These are phyloP conservation scores for Liodrosophila aerea DNA, from an alignment of 2,888 invertebrate genomes.

Conservation along the genomic window DNA sequence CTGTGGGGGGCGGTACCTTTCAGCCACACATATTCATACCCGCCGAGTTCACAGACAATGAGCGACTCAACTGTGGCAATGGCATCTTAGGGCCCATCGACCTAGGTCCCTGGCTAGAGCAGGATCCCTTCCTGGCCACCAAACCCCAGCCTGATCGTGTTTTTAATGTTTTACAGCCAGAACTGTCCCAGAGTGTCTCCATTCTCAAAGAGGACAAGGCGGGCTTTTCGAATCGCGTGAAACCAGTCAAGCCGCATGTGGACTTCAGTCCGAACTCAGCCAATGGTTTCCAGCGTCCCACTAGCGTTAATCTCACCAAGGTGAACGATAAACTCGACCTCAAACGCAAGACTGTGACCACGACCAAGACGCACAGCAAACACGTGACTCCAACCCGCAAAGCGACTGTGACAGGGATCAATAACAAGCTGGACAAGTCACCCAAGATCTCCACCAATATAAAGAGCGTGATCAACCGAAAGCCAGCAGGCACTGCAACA, in stretches of 20 bases:
- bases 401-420: constrained; percentile 58
- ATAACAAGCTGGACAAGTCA: constrained; percentile 79
- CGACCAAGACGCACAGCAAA: constrained; percentile 32
- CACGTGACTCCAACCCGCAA: constrained; percentile 77
- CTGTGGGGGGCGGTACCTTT: constrained; percentile 81
- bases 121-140: constrained; percentile 76
- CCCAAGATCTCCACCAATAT: constrained; percentile 54
- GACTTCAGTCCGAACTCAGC: constrained; percentile 70
- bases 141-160: constrained; percentile 52
- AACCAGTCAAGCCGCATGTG: constrained; percentile 55
- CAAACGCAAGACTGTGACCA: constrained; percentile 79
- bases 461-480: constrained; percentile 54
- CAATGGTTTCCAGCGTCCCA: constrained; percentile 68
- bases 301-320: constrained; percentile 65
- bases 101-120: constrained; percentile 81
- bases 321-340: constrained; percentile 86
- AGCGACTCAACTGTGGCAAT: constrained; percentile 78
- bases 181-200: constrained; percentile 27
- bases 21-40: constrained; percentile 82
- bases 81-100: constrained; percentile 78
- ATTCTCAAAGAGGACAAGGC: constrained; percentile 69
- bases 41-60: constrained; percentile 77
- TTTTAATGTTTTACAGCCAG: constrained; percentile 51
- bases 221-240: constrained; percentile 69
- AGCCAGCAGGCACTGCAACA: constrained; percentile 44